Percentiles rank a stretch among this genome's conserved stretches.
These are phyloP conservation scores for Exocentrus adspersus DNA, from an alignment of 2,888 invertebrate species.

Conservation along the genomic window DNA sequence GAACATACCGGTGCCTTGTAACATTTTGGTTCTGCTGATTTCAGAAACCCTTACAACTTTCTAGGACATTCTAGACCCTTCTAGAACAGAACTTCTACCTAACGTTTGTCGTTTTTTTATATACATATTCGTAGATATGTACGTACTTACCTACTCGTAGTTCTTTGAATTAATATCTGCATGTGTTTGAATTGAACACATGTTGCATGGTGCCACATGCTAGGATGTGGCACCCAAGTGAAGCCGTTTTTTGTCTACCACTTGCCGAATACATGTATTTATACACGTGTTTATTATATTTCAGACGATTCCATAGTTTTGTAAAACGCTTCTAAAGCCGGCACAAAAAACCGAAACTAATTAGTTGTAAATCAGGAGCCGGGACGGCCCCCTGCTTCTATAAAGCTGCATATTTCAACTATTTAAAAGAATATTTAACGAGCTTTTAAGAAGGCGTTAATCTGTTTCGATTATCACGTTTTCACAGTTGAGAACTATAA, in stretches of 20 bases:
- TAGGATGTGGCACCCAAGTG: constrained; percentile 35
- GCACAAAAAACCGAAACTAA: constrained; percentile 10
- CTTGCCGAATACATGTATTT: constrained; percentile 27
- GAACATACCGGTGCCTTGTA: no score
- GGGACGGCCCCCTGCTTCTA: constrained; percentile 18
- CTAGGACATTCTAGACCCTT: no score
- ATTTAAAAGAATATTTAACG: constrained; percentile 24
- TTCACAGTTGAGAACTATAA: constrained; percentile 22
- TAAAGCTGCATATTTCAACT: constrained; percentile 6
- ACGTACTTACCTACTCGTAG: no score
- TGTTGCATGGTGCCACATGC: constrained; percentile 41
- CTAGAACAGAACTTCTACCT: no score
- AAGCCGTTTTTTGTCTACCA: constrained; percentile 37
- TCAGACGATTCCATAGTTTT: constrained; percentile 34
- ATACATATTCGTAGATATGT: no score
- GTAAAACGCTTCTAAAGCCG: constrained; percentile 25
- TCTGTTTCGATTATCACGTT: constrained; percentile 21
- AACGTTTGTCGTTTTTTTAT: no score
- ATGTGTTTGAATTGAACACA: constrained; percentile 29
- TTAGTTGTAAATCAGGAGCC: constrained; percentile 9
- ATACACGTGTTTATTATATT: constrained; percentile 36
- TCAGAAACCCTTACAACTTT: no score
- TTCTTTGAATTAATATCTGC: background rate
- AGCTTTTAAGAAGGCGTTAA: constrained; percentile 28
- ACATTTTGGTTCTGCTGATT: no score